Evolutionary conservation across 30 jellyfish, hydroid and myxozoan species (phyloP), one percentile per base, ranked within the genome.

Genomic region (Nemopilema nomurai): DNA sequence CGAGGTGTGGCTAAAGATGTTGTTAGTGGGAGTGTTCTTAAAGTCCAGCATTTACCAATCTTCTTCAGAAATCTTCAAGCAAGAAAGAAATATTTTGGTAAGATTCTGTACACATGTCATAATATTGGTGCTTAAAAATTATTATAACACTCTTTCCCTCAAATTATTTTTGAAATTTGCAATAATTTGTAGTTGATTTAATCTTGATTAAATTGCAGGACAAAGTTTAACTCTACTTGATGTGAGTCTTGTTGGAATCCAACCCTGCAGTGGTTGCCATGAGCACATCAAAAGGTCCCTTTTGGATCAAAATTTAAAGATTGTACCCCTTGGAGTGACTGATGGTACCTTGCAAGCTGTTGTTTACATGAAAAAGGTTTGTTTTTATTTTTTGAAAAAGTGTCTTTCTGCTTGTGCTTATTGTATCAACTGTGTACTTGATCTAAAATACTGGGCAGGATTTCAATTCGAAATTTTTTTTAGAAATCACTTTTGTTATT

Each of bases 41-140:
- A 77, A 18, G 52, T 84, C 28, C 93, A 84, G 29, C 93, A 84
- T 67, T 16, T 74, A 16, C 93, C 93, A 57, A 84, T 84, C 21
- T 74, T 84, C 72, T 84, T 69, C 79, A 84, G 87, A 50, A 64
- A 74, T 51, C 66, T 74, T 19, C 83, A 84, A 50, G 67, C 28
- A 49, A 73, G 93, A 63, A 67, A 84, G 53, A 51, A 67, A 74
- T 84, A 31, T 28, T 84, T 84, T 62, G 93, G 93, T 84, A 49
- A 9, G 67, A 1, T 22, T 19, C 69, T 23, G 7, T 63, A 19
- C n/a, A n/a, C n/a, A n/a, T n/a, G n/a, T n/a, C n/a, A n/a, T n/a
- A 63, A 63, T 63, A 24, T 63, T 3, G n/a, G 18, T 63, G 8
- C 3, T n/a, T 63, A 63, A 19, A 63, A 24, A 63, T 63, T 63